Base-by-base conservation (phyloP, 1,140 invertebrate genomes). In the Caenorhabditis latens region DNA sequence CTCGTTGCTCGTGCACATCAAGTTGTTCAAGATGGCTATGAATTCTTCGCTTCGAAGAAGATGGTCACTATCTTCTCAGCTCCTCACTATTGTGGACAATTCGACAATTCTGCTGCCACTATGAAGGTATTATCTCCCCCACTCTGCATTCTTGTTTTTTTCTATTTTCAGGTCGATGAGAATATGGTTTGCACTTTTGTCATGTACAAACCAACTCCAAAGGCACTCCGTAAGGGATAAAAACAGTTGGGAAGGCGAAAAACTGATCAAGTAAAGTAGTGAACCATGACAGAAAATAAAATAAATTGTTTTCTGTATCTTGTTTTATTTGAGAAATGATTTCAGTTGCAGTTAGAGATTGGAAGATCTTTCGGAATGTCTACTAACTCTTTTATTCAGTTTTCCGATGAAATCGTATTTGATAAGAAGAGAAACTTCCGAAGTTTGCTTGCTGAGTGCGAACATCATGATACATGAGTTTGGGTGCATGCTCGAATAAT, bases 21-120 rank as follows among this genome's bases (percentile, higher is more conserved):
- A 93, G 97, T 98, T 43, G 97, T 98, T 13, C 97, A 32, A 98
- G 97, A 98, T 94, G 97, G 97, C 8, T 98, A 98, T 93, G 97
- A 99, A 93, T n/a, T 53, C 75, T 82, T 82, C 24, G 42, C 50
- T 53, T 82, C 75, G n/a, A n/a, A 48, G n/a, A n/a, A 42, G 21
- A 40, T 53, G n/a, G 42, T 40, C 42, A 53, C 75, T 5, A 91
- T 96, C 48, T 96, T 96, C 92, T 96, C 95, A 7, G 96, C 95
- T 53, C 95, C 95, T 24, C 96, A 96, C 91, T 97, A 97, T 93
- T 96, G 96, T 93, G 96, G 96, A 32, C 84, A 88, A 48, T 86
- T 83, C 40, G 85, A 90, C 19, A 88, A 90, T 61, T 50, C 67
- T 32, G 89, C 84, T 21, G 84, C 89, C 24, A 67, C 67, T 21